Evolutionary conservation across 1,140 invertebrate genomes (phyloP).

Genomic region (Drosophila seguyi): DNA sequence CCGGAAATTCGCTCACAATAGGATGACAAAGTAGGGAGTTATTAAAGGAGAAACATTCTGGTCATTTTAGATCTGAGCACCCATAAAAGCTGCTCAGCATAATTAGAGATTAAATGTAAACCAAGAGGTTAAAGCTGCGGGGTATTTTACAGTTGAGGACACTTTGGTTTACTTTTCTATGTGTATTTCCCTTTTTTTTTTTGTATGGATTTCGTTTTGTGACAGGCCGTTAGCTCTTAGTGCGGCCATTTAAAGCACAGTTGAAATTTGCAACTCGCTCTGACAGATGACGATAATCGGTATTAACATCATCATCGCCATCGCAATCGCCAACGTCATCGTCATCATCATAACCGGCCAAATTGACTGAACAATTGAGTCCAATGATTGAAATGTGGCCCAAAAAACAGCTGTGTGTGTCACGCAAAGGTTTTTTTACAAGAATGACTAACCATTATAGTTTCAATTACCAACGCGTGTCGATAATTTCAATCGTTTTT

Average conservation of each 20-base stretch:
- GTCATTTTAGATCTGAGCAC: too few species aligned
- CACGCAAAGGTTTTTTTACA: constrained; percentile 13
- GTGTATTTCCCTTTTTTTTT: neutral
- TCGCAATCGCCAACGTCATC: constrained; percentile 3
- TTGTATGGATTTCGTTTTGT: constrained; percentile 22
- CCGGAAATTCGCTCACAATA: too few species aligned
- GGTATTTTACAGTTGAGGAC: neutral
- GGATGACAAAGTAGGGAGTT: too few species aligned
- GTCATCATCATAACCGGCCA: constrained; percentile 26
- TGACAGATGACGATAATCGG: constrained; percentile 31
- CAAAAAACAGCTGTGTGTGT: constrained; percentile 33
- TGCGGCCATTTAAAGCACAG: constrained; percentile 53
- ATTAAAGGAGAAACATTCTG: too few species aligned
- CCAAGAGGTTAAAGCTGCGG: too few species aligned
- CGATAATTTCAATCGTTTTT: constrained; percentile 61
- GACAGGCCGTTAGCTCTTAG: constrained; percentile 66
- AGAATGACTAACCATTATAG: constrained; percentile 52
- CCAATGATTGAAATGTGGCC: constrained; percentile 53
- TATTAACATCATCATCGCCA: constrained; percentile 5
- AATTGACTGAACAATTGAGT: constrained; percentile 71
- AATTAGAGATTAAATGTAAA: too few species aligned
- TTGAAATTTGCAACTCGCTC: constrained; percentile 20
- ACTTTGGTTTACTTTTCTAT: neutral
- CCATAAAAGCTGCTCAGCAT: too few species aligned
- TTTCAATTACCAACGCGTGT: constrained; percentile 73